A percentile compares a stretch with the other conserved stretches of the same genome.
Evolutionary conservation across 2,888 invertebrate species (phyloP).

Genomic region (Plebejus melissa): DNA sequence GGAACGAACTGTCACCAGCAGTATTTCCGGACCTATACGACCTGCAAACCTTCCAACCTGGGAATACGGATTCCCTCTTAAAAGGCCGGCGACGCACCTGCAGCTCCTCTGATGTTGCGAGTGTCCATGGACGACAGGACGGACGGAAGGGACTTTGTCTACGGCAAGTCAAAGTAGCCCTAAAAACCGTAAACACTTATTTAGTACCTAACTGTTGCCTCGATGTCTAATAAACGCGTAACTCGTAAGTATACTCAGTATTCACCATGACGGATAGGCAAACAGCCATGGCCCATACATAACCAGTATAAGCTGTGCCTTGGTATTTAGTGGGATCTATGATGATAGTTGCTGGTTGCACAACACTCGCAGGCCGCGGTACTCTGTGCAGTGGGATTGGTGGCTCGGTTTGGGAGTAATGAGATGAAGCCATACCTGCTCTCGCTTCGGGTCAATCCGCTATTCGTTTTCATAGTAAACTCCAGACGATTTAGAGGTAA

Average conservation of each 20-base stretch:
- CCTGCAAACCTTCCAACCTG: no score
- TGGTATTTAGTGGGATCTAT: neutral
- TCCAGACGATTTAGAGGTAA: neutral
- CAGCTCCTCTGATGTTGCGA: no score
- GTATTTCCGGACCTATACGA: no score
- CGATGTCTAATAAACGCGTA: neutral
- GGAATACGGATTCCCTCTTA: no score
- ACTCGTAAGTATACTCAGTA: neutral
- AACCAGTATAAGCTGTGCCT: neutral
- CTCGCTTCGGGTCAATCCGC: neutral
- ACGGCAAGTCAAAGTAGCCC: no score
- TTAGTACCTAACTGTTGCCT: neutral
- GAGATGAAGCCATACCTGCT: conserved; percentile 20
- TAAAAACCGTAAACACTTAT: neutral
- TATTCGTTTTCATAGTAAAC: neutral
- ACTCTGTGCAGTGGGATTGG: conserved; percentile 21
- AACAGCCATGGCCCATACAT: neutral
- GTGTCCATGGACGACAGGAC: no score
- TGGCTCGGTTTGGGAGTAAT: conserved; percentile 29
- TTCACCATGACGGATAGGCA: neutral
- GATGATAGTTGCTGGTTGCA: neutral
- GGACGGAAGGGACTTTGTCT: no score
- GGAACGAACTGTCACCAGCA: no score
- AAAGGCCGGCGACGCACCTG: no score
- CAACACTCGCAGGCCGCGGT: neutral